Evolutionary conservation across 92 coral and sea anemone genomes (phyloP).

Genomic region (Paragorgia papillata): DNA sequence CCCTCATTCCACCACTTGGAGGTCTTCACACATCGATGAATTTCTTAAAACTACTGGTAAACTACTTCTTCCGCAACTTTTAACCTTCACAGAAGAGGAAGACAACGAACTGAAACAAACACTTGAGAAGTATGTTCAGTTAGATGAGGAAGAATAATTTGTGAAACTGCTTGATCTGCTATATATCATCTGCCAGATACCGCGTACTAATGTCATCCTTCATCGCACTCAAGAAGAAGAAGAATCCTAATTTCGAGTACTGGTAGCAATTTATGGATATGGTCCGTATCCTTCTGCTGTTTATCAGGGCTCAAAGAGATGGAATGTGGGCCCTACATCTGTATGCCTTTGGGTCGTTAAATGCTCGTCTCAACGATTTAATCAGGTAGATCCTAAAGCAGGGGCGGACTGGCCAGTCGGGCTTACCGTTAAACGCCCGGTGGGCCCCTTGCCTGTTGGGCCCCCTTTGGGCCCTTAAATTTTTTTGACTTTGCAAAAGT

Average conservation of each 20-base stretch:
- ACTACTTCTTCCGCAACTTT: slow-evolving; percentile 38
- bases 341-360: slow-evolving; percentile 29
- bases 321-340: slow-evolving; percentile 40
- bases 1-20: slow-evolving; percentile 48
- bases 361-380: slow-evolving; percentile 9
- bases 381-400: slow-evolving; percentile 44
- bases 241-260: slow-evolving; percentile 20
- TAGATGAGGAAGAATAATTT: too few species aligned
- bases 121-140: slow-evolving; percentile 36
- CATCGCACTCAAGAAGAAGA: background rate
- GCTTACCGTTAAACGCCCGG: too few species aligned
- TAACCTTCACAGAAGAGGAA: slow-evolving; percentile 38
- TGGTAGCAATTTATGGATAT: slow-evolving; percentile 49
- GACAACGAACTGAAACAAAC: slow-evolving; percentile 18
- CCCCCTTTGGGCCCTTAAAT: too few species aligned
- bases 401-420: too few species aligned
- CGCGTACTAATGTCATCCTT: background rate
- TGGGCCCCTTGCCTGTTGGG: too few species aligned
- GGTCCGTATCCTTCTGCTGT: slow-evolving; percentile 36
- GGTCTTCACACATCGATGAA: slow-evolving; percentile 62
- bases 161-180: too few species aligned
- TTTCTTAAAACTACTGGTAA: slow-evolving; percentile 45
- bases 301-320: slow-evolving; percentile 50
- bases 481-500: too few species aligned
- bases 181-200: background rate